Percentiles rank a stretch among this genome's conserved stretches.
phyloP scores from a whole-genome alignment of 2,113 vertebrate species.

The Piprites chloris region DNA sequence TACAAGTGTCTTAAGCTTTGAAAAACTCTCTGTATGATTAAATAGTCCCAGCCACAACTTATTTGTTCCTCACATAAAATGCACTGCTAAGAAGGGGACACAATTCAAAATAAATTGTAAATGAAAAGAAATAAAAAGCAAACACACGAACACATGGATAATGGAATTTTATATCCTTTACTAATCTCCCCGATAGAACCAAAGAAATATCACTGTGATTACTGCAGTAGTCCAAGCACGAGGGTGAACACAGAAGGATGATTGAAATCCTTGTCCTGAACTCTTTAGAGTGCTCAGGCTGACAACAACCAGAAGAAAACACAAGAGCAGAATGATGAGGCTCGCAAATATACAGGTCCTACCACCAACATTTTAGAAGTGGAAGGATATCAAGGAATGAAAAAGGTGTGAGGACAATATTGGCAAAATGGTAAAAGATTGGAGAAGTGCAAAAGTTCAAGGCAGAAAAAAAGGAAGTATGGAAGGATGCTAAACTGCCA shows the following conservation, averaged over 20 bases:
- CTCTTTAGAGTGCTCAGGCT: neutral
- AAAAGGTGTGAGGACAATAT: neutral
- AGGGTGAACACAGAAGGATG: neutral
- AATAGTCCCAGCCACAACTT: neutral
- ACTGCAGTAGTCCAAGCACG: neutral
- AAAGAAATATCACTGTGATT: neutral
- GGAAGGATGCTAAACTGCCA: neutral
- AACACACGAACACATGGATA: neutral
- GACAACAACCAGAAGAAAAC: neutral
- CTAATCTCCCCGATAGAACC: neutral
- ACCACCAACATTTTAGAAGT: neutral
- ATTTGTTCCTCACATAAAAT: neutral
- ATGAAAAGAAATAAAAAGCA: neutral
- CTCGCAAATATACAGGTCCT: neutral
- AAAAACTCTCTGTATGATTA: neutral
- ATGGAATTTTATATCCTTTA: neutral
- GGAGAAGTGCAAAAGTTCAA: neutral
- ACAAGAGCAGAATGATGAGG: neutral
- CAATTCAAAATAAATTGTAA: neutral
- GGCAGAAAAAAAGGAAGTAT: neutral
- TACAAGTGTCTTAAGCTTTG: neutral
- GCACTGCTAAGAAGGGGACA: neutral
- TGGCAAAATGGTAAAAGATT: rapidly evolving
- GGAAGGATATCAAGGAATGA: neutral
- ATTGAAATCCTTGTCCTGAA: neutral